Conservation (phyloP, 2,888 invertebrate species). For the Candidula unifasciata region DNA sequence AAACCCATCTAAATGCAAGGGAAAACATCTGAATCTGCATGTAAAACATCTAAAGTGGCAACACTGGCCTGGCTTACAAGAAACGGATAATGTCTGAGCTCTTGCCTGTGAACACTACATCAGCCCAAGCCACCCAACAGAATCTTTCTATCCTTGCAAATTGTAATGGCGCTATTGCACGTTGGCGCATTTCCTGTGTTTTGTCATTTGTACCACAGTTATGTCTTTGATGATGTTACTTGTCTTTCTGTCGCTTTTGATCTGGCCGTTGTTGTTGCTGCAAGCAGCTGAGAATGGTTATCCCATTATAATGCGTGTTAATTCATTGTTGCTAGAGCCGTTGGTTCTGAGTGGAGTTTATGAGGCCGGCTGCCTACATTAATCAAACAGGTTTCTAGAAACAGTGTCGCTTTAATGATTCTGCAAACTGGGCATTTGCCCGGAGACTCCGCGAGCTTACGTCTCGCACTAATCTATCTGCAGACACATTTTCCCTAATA, state of each 20-base stretch:
- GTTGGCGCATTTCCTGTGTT: conserved; percentile 17
- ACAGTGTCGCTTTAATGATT: too few relatives aligned
- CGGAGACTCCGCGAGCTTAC: too few relatives aligned
- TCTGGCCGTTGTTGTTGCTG: background rate
- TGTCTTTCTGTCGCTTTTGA: conserved; percentile 16
- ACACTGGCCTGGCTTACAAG: background rate
- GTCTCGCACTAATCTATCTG: too few relatives aligned
- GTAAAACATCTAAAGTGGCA: too few relatives aligned
- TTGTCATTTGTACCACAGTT: conserved; percentile 5
- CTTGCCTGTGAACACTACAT: conserved; percentile 25
- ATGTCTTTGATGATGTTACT: conserved; percentile 30
- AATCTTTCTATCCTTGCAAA: conserved; percentile 17
- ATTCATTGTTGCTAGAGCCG: conserved; percentile 11
- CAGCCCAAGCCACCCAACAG: background rate
- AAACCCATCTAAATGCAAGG: too few relatives aligned
- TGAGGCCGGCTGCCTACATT: background rate
- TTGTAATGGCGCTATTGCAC: conserved; percentile 17
- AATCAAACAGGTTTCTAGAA: too few relatives aligned
- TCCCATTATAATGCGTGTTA: conserved; percentile 22
- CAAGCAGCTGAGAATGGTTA: background rate
- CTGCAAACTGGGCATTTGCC: too few relatives aligned
- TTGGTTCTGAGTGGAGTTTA: background rate
- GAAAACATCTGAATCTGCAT: too few relatives aligned
- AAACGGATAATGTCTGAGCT: background rate
- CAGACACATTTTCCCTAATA: too few relatives aligned